These are phyloP conservation scores for Hypsibius dujardini DNA, from an alignment of 1,140 invertebrate genomes.

Conservation along the genomic window DNA sequence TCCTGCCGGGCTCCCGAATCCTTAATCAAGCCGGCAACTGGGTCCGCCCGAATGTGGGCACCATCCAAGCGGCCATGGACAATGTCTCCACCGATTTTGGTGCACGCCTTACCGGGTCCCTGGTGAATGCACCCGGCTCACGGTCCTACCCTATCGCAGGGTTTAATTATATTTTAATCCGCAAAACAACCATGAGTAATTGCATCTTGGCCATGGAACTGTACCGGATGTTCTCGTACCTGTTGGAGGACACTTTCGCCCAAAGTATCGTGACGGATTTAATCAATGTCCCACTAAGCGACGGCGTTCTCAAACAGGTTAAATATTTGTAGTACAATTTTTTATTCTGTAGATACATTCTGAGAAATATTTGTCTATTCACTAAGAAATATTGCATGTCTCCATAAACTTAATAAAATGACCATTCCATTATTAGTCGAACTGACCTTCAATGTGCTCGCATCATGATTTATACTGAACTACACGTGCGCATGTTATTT, in stretches of 20 bases:
- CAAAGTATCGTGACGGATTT: conserved; percentile 17
- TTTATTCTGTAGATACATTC: no score
- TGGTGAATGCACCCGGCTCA: conserved; percentile 21
- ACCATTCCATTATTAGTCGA: no score
- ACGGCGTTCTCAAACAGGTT: conserved; percentile 11
- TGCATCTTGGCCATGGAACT: conserved; percentile 27
- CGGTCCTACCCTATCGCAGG: conserved; percentile 27
- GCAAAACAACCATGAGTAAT: conserved; percentile 22
- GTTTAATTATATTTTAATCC: conserved; percentile 28
- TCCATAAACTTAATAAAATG: no score
- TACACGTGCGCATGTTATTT: no score
- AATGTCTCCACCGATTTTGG: conserved; percentile 14
- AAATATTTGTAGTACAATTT: no score
- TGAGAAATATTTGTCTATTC: no score
- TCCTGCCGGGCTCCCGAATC: conserved; percentile 23
- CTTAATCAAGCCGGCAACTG: conserved; percentile 24
- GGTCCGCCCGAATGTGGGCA: conserved; percentile 17
- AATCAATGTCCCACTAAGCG: conserved; percentile 25
- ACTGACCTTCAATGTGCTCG: no score
- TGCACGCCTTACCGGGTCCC: conserved; percentile 19
- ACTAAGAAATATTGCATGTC: no score
- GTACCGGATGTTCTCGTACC: conserved; percentile 28
- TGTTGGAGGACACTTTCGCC: conserved; percentile 22
- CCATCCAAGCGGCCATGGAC: conserved; percentile 26
- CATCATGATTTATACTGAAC: no score